Base-by-base conservation (phyloP, 2,113 vertebrate species). In the Condylura cristata region DNA sequence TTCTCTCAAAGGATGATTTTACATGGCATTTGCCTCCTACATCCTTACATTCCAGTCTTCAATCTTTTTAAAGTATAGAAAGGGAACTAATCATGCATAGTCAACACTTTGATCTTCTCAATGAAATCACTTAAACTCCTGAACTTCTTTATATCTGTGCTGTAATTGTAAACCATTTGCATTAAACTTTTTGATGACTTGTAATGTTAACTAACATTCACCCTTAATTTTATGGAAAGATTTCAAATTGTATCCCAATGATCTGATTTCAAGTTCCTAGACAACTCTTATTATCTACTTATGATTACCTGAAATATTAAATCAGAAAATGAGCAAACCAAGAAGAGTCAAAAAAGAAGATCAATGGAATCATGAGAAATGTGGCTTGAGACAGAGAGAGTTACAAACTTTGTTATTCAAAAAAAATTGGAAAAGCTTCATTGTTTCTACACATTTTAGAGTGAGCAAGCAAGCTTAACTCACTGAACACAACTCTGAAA, bases 401-500 rank as follows among this genome's bases (percentile, higher is more conserved):
- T 34, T 6, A 28, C 9, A 86, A 46, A 32, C 0, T 11, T 95
- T 80, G 93, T 87, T 87, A 60, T 51, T 78, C 8, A 37, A 44
- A 95, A 79, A 12, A 96, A 78, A 39, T 28, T 92, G 80, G 79
- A 89, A 95, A 95, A 96, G 34, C 44, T 39, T 72, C 53, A 53
- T 96, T 97, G 72, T 90, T 93, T 58, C 70, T 34, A 90, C 39
- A 65, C 98, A 89, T 93, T 76, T 91, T 94, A 93, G 86, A 96
- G 22, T 96, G 48, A 58, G 86, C 53, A 92, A 91, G 95, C 51
- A 92, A 91, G 95, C 94, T 97, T 97, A 98, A 97, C 92, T 71
- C 96, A 97, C 75, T 83, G 95, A 98, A 96, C 58, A 95, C 92
- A 97, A 95, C 41, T 56, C 84, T 74, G 37, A 83, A 92, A 96